Conservation (phyloP, 2,113 vertebrate genomes). For the Collichthys lucidus region DNA sequence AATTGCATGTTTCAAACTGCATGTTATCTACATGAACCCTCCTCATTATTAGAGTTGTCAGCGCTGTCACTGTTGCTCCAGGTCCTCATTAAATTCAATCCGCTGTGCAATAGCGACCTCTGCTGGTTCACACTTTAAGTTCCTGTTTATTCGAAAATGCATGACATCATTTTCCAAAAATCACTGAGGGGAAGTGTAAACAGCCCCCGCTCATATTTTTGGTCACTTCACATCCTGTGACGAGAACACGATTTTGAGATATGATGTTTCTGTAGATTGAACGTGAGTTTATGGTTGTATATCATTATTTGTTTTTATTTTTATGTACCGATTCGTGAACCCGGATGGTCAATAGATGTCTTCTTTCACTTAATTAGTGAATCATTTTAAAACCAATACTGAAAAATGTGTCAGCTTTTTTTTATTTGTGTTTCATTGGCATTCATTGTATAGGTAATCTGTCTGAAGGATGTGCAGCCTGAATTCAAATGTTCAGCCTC, state of each 20-base stretch:
- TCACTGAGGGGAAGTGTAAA: constrained; percentile 9
- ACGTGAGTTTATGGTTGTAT: background rate
- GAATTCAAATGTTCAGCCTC: background rate
- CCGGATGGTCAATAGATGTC: background rate
- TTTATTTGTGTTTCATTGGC: background rate
- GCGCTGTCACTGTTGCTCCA: background rate
- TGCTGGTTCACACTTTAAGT: constrained; percentile 14
- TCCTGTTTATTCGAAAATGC: background rate
- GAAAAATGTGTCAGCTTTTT: background rate
- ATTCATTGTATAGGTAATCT: background rate
- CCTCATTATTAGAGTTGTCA: background rate
- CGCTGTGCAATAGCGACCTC: constrained; percentile 49
- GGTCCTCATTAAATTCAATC: background rate
- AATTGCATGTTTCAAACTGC: background rate
- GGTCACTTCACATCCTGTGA: background rate
- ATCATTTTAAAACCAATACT: too few relatives aligned
- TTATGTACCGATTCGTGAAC: background rate
- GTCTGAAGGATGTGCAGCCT: background rate
- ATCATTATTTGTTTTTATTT: background rate
- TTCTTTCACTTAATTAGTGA: background rate
- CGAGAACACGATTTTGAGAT: background rate
- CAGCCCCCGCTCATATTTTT: constrained; percentile 1
- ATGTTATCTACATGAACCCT: too few relatives aligned
- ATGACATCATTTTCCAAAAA: constrained; percentile 35
- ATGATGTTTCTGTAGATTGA: too few relatives aligned